phyloP scores from a whole-genome alignment of 2,888 invertebrate genomes.

The Anagyrus pseudococci region DNA sequence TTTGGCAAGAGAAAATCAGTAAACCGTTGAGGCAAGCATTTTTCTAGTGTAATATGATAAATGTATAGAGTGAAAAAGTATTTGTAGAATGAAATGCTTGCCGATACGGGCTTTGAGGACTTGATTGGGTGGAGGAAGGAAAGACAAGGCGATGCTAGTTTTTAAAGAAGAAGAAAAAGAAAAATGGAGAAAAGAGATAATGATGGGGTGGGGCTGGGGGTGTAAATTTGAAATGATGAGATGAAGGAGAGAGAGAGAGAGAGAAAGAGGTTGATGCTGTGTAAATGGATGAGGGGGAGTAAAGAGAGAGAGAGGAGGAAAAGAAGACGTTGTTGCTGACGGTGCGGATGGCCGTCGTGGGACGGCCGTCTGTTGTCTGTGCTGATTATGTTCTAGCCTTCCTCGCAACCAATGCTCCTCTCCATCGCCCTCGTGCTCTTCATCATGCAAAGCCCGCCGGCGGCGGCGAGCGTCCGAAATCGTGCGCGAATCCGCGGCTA shows the following conservation, averaged over 20 bases:
- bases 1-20: too few species aligned
- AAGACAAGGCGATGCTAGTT: too few species aligned
- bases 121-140: slow-evolving; percentile 13
- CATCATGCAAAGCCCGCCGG: slow-evolving; percentile 57
- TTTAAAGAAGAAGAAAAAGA: neutral
- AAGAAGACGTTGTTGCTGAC: slow-evolving; percentile 29
- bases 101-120: too few species aligned
- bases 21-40: too few species aligned
- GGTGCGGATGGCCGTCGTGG: too few species aligned
- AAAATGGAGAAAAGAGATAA: neutral
- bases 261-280: neutral
- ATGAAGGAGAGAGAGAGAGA: neutral
- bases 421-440: slow-evolving; percentile 63
- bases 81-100: too few species aligned
- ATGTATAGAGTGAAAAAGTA: too few species aligned
- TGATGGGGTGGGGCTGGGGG: too few species aligned
- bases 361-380: slow-evolving; percentile 39
- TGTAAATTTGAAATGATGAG: neutral
- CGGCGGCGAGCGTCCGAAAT: slow-evolving; percentile 43
- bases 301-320: slow-evolving; percentile 10
- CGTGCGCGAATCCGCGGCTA: slow-evolving; percentile 39
- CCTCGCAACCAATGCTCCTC: slow-evolving; percentile 77
- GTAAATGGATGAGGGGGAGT: neutral
- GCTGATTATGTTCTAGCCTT: slow-evolving; percentile 77
- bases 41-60: too few species aligned